Percentiles rank a stretch among this genome's conserved stretches.
Evolutionary conservation across 1,140 invertebrate genomes (phyloP).

Genomic region (Caenorhabditis briggsae): DNA sequence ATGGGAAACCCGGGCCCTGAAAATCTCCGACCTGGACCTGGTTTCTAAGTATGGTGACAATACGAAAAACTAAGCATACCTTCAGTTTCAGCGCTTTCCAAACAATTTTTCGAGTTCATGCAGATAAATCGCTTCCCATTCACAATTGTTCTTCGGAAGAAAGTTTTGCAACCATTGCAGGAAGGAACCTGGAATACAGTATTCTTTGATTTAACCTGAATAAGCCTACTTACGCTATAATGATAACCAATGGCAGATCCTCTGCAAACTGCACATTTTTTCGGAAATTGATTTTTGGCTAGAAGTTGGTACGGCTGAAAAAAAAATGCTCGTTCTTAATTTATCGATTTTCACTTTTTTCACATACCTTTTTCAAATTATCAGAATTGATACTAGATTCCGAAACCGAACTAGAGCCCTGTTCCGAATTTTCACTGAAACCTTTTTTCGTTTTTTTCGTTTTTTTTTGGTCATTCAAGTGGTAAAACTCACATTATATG

Average conservation of each 20-base stretch:
- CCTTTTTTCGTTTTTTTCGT: neutral
- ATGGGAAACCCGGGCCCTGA: too few species aligned
- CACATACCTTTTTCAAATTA: neutral
- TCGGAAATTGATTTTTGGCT: neutral
- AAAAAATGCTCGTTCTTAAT: neutral
- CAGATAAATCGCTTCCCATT: conserved; percentile 8
- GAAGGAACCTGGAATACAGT: neutral
- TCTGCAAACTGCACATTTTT: conserved; percentile 11
- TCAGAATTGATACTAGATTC: neutral
- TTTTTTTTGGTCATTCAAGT: too few species aligned
- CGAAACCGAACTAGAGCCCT: neutral
- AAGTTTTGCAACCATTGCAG: conserved; percentile 24
- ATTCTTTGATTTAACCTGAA: too few species aligned
- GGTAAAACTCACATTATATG: neutral
- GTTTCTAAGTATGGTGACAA: too few species aligned
- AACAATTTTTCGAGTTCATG: conserved; percentile 4
- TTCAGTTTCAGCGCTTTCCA: neutral
- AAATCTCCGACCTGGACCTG: too few species aligned
- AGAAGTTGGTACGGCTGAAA: conserved; percentile 35
- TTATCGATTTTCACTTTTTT: too few species aligned
- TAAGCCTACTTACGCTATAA: neutral
- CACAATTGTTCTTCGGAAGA: conserved; percentile 13
- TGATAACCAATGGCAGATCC: conserved; percentile 2
- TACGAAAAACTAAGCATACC: too few species aligned
- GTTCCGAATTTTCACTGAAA: conserved; percentile 1